phyloP scores from a whole-genome alignment of 1,140 invertebrate genomes.

The Pseudomyrmex gracilis region DNA sequence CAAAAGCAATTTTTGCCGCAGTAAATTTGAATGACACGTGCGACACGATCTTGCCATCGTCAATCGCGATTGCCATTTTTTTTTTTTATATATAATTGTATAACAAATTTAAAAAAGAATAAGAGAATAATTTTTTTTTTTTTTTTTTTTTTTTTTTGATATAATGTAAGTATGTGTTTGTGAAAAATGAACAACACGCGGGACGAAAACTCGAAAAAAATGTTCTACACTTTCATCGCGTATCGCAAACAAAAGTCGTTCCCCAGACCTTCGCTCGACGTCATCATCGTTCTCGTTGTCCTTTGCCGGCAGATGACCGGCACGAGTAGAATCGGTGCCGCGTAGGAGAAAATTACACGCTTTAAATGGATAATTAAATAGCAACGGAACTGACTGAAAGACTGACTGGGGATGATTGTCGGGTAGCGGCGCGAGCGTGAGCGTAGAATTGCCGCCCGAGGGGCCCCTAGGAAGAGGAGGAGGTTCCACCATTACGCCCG shows the following conservation, averaged over 20 bases:
- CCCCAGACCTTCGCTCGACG: conserved; percentile 23
- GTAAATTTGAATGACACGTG: conserved; percentile 18
- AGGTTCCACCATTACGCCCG: conserved; percentile 77
- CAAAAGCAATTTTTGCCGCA: conserved; percentile 24
- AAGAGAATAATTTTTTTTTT: too few species aligned
- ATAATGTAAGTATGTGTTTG: background rate
- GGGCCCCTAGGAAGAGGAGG: conserved; percentile 78
- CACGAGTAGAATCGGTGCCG: conserved; percentile 76
- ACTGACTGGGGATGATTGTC: conserved; percentile 85
- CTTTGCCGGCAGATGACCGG: conserved; percentile 60
- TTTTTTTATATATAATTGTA: background rate
- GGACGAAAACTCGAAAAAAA: too few species aligned
- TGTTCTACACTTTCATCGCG: conserved; percentile 5
- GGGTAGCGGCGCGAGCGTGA: conserved; percentile 85
- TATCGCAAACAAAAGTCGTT: background rate
- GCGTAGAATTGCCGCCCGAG: conserved; percentile 83
- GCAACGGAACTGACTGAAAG: conserved; percentile 86
- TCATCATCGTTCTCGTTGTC: conserved; percentile 62
- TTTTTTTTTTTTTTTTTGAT: background rate
- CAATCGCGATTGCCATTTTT: background rate
- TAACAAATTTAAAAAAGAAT: too few species aligned
- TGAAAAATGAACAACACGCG: background rate
- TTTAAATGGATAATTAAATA: conserved; percentile 87
- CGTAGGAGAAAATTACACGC: conserved; percentile 84
- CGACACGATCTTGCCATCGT: background rate